Evolutionary conservation across 2,797 vertebrate genomes (phyloP).

Genomic region (Morus bassanus): DNA sequence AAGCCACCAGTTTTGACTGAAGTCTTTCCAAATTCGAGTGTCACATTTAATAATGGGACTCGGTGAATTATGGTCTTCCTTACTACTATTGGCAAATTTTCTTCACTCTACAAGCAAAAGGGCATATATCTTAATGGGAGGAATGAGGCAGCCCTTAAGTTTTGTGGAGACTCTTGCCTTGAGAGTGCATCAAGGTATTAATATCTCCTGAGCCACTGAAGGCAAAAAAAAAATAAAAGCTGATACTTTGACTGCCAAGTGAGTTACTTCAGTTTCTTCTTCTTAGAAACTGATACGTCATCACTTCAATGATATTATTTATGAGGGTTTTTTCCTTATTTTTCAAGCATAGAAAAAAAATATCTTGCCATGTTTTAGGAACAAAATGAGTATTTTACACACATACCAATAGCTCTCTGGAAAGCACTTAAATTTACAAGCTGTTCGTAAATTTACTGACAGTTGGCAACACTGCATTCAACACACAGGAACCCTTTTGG

Average conservation of each 20-base stretch:
- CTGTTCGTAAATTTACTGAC: constrained; percentile 64
- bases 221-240: not conserved
- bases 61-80: not conserved
- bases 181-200: not conserved
- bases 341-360: constrained; percentile 8
- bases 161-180: not conserved
- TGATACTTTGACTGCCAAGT: not conserved
- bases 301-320: not conserved
- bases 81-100: not conserved
- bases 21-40: not conserved
- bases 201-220: not conserved
- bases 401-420: constrained; percentile 65
- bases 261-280: not conserved
- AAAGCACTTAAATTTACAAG: constrained; percentile 73
- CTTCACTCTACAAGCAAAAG: not conserved
- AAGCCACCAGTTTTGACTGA: not conserved
- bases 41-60: not conserved
- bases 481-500: constrained; percentile 47
- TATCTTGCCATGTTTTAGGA: constrained; percentile 61
- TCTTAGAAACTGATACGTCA: not conserved
- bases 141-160: not conserved
- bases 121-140: not conserved
- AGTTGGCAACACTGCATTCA: constrained; percentile 61
- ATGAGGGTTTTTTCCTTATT: constrained; percentile 4
- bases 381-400: constrained; percentile 68